Evolutionary conservation across 2,797 vertebrate genomes (phyloP).

Genomic region (Rhodeus uyekii): DNA sequence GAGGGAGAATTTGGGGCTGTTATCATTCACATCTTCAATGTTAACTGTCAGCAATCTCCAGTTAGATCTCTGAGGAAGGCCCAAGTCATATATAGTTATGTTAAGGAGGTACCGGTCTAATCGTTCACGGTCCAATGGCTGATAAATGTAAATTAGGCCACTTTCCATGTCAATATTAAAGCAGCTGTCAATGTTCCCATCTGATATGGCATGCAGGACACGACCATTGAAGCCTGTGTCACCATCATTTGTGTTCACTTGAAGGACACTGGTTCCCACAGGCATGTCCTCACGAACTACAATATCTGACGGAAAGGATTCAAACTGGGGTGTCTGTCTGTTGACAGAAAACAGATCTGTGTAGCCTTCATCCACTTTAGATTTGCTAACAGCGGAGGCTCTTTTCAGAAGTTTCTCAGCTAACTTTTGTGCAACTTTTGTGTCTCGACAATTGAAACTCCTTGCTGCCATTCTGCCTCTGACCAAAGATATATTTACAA

Average conservation of each 20-base stretch:
- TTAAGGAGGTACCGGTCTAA: slow-evolving; percentile 89
- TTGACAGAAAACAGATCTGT: slow-evolving; percentile 88
- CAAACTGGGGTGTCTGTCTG: slow-evolving; percentile 86
- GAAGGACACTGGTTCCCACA: slow-evolving; percentile 79
- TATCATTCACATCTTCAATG: slow-evolving; percentile 92
- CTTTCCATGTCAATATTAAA: slow-evolving; percentile 89
- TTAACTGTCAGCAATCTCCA: slow-evolving; percentile 86
- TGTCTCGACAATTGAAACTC: slow-evolving; percentile 87
- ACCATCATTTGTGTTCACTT: slow-evolving; percentile 84
- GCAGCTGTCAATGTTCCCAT: slow-evolving; percentile 88
- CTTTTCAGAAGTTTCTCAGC: slow-evolving; percentile 91
- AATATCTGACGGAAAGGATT: slow-evolving; percentile 81
- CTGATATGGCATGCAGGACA: slow-evolving; percentile 87
- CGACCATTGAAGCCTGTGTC: slow-evolving; percentile 91
- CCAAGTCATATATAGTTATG: slow-evolving; percentile 91
- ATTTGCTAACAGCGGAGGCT: slow-evolving; percentile 79
- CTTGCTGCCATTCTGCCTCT: slow-evolving; percentile 78
- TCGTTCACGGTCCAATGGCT: slow-evolving; percentile 88
- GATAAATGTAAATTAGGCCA: slow-evolving; percentile 86
- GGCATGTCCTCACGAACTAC: slow-evolving; percentile 83
- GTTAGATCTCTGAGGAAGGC: slow-evolving; percentile 86
- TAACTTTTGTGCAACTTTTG: slow-evolving; percentile 88
- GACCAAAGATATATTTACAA: slow-evolving; percentile 90
- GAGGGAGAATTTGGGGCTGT: slow-evolving; percentile 83
- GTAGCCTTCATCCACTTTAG: slow-evolving; percentile 77